Evolutionary conservation across 2,113 vertebrate species (phyloP), one percentile per base, ranked within the genome.

Genomic region (Peucedramus taeniatus): DNA sequence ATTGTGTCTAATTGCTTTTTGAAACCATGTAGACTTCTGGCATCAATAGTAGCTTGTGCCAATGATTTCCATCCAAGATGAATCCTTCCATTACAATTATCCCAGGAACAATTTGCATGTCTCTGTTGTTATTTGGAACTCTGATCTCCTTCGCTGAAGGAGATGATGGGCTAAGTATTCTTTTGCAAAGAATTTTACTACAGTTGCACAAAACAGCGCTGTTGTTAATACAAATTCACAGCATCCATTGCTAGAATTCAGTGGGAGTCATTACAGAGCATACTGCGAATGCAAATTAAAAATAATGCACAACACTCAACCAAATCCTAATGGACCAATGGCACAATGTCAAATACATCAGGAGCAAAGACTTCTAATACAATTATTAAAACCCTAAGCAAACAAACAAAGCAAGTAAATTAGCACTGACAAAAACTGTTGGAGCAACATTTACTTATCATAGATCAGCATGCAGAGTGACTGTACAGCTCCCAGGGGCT

Each of bases 231-330:
- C 76, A 71, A 69, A 92, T 92, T 96, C 96, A 94, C 97, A 97
- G 96, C 93, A 93, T 92, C 86, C 49, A 28, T 60, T 87, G 89
- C 86, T 83, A 54, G 82, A 94, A 93, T 93, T 95, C 93, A 78
- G 81, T 88, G 83, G 59, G 86, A 96, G 83, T 86, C 94, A 92
- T 96, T 94, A 96, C 72, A 60, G 76, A 89, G 65, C 96, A 90
- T 49, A 88, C 94, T 96, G 91, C 94, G 96, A 96, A 96, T 97
- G 87, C 94, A 97, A 96, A 97, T 96, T 93, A 96, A 95, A 89
- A 96, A 80, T 90, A 95, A 69, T 42, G 64, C 83, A 93, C 53
- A 44, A 51, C 66, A 72, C 70, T 96, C 79, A 83, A 85, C 59
- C 57, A 72, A 89, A 93, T 97, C 93, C 96, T 96, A 96, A 94